Conservation (phyloP, 2,113 vertebrate species). For the Corythornis vintsioides region DNA sequence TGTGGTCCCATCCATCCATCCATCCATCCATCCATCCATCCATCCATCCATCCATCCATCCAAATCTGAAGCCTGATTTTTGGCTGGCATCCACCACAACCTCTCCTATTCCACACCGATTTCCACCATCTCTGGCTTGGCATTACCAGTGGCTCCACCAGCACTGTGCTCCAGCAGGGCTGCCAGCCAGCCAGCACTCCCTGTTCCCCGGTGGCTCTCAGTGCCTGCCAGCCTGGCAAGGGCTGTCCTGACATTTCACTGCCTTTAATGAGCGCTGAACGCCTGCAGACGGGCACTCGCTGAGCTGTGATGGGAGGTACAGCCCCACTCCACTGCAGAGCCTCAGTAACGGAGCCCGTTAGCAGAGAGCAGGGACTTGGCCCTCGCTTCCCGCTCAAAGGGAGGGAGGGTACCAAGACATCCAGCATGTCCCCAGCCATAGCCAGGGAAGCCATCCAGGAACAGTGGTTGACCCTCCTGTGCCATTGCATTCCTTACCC, state of each 20-base stretch:
- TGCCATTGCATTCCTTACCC: background rate
- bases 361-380: background rate
- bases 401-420: background rate
- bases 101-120: background rate
- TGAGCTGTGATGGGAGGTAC: background rate
- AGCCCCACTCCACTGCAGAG: background rate
- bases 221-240: background rate
- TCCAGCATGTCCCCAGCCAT: background rate
- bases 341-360: background rate
- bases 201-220: background rate
- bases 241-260: background rate
- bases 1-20: fast-evolving
- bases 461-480: fast-evolving
- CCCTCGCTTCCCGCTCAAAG: background rate
- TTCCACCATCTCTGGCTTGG: background rate
- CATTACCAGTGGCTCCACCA: fast-evolving
- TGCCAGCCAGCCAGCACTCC: background rate
- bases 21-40: background rate
- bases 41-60: fast-evolving
- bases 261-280: background rate
- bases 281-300: background rate
- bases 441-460: background rate
- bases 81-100: fast-evolving
- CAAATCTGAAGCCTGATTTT: fast-evolving
- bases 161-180: background rate